phyloP scores from a whole-genome alignment of 2,888 invertebrate species.

The Apodemia duryi region DNA sequence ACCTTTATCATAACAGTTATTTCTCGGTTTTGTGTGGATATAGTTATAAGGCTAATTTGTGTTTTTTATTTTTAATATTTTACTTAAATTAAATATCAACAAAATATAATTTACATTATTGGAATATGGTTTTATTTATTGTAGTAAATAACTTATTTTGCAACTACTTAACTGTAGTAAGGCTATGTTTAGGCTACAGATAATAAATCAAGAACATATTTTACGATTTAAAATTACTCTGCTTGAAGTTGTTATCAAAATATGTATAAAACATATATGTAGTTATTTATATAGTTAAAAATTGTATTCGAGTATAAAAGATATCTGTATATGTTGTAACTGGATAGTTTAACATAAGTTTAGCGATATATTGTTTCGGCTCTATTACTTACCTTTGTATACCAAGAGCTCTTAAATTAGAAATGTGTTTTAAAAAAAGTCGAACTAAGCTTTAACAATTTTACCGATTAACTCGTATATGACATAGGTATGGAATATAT shows the following conservation, averaged over 20 bases:
- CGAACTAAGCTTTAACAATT: no score
- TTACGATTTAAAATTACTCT: neutral
- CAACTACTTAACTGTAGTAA: conserved; percentile 12
- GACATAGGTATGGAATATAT: no score
- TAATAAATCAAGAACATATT: neutral
- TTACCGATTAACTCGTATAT: no score
- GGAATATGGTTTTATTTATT: neutral
- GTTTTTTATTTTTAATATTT: neutral
- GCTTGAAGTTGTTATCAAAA: conserved; percentile 14
- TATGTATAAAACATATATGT: neutral
- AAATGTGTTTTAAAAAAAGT: neutral
- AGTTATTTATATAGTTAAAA: conserved; percentile 2
- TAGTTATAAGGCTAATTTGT: neutral
- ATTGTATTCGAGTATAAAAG: conserved; percentile 22
- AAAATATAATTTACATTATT: neutral
- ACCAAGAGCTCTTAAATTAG: neutral
- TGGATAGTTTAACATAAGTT: conserved; percentile 40
- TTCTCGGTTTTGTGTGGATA: neutral
- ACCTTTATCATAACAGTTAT: neutral
- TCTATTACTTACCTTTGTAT: conserved; percentile 47
- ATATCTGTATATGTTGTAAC: conserved; percentile 69
- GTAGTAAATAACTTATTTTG: neutral
- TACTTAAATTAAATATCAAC: neutral
- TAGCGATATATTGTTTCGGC: conserved; percentile 42
- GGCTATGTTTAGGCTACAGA: conserved; percentile 3